Evolutionary conservation across 2,888 invertebrate species (phyloP).

Genomic region (Apodemia zela): DNA sequence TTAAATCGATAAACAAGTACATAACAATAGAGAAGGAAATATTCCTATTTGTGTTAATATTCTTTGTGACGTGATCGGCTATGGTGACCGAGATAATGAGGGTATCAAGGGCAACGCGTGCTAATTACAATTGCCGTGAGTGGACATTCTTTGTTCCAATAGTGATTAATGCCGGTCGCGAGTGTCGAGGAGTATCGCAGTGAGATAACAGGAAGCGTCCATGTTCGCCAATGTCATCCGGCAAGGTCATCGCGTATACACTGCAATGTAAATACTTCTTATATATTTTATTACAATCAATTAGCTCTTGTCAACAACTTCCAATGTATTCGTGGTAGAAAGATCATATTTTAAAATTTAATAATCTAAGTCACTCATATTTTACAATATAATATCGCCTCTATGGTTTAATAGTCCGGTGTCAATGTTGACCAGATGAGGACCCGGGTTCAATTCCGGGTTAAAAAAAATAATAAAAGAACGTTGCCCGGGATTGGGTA

Average conservation of each 20-base stretch:
- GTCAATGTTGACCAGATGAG: too few relatives aligned
- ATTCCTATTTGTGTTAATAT: conserved; percentile 56
- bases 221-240: conserved; percentile 66
- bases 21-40: conserved; percentile 63
- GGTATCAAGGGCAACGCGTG: conserved; percentile 60
- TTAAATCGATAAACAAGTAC: background rate
- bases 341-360: too few relatives aligned
- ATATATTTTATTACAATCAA: conserved; percentile 7
- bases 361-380: too few relatives aligned
- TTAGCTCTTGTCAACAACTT: too few relatives aligned
- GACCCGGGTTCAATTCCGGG: too few relatives aligned
- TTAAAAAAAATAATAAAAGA: too few relatives aligned
- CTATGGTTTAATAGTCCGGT: too few relatives aligned
- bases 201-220: conserved; percentile 78
- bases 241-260: conserved; percentile 47
- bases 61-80: conserved; percentile 66
- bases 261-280: conserved; percentile 3
- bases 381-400: too few relatives aligned
- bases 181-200: conserved; percentile 66
- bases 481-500: too few relatives aligned
- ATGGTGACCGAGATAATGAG: conserved; percentile 59
- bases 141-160: conserved; percentile 80
- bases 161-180: conserved; percentile 73
- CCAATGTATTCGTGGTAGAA: too few relatives aligned
- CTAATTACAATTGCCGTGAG: conserved; percentile 78